Evolutionary conservation across 2,797 vertebrate species (phyloP).

Genomic region (Neomorphus geoffroyi): DNA sequence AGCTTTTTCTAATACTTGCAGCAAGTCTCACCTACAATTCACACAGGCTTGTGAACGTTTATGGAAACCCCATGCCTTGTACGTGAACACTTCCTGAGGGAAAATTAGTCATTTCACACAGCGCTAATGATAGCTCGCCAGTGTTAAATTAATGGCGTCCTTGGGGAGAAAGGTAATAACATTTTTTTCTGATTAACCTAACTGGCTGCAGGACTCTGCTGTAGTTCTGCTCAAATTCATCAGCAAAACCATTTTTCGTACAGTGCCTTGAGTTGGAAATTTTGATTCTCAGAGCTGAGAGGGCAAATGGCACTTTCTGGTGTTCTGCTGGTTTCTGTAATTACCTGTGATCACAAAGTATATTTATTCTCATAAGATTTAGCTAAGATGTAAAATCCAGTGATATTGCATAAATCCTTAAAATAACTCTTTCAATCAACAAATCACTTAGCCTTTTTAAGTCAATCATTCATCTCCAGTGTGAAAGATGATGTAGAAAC

Average conservation of each 20-base stretch:
- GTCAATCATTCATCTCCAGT: neutral
- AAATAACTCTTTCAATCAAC: neutral
- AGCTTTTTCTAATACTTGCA: neutral
- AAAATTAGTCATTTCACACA: conserved; percentile 60
- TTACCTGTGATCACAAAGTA: conserved; percentile 40
- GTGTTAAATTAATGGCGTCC: conserved; percentile 63
- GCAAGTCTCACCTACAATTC: neutral
- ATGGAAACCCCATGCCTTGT: neutral
- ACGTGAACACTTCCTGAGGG: conserved; percentile 34
- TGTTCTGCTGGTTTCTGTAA: conserved; percentile 50
- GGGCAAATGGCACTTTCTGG: conserved; percentile 35
- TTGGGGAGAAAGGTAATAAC: conserved; percentile 66
- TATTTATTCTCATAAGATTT: conserved; percentile 24
- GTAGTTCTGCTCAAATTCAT: conserved; percentile 64
- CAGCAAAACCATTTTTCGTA: conserved; percentile 57
- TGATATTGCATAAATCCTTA: conserved; percentile 14
- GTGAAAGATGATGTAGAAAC: neutral
- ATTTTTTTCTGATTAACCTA: conserved; percentile 72
- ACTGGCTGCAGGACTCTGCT: conserved; percentile 61
- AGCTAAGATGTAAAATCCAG: conserved; percentile 9
- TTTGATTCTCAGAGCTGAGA: conserved; percentile 30
- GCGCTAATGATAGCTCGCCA: conserved; percentile 57
- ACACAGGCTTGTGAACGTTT: neutral
- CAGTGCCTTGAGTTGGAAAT: conserved; percentile 39
- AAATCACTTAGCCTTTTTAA: neutral